Conservation (phyloP, 2,888 invertebrate genomes). For the Drosophila diplacantha region DNA sequence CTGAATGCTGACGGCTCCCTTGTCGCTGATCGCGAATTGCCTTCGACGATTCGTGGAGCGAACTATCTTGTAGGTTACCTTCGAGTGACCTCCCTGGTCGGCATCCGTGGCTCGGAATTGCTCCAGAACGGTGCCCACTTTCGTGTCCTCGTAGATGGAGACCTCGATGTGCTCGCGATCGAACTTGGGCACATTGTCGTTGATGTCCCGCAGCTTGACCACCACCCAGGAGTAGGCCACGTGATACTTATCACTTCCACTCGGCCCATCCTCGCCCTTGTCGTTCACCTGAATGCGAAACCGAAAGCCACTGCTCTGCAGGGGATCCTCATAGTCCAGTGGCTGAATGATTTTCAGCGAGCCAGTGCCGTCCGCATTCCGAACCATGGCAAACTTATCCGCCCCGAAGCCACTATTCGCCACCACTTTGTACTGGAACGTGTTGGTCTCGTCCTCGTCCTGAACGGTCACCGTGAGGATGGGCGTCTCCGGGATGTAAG, state of each 20-base stretch:
- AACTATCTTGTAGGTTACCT: constrained; percentile 92
- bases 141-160: constrained; percentile 92
- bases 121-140: constrained; percentile 92
- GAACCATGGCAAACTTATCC: constrained; percentile 96
- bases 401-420: constrained; percentile 95
- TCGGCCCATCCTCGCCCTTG: constrained; percentile 93
- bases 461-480: constrained; percentile 95
- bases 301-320: constrained; percentile 95
- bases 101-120: constrained; percentile 96
- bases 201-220: constrained; percentile 93
- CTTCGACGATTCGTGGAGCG: constrained; percentile 92
- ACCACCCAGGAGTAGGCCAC: constrained; percentile 97
- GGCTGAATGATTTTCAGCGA: constrained; percentile 96
- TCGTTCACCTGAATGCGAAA: constrained; percentile 96
- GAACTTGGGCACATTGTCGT: constrained; percentile 97
- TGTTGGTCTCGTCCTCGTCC: constrained; percentile 96
- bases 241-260: constrained; percentile 96
- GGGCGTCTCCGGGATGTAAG: constrained; percentile 92
- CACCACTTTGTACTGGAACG: constrained; percentile 95
- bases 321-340: constrained; percentile 94
- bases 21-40: constrained; percentile 95
- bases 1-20: constrained; percentile 95
- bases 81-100: constrained; percentile 94
- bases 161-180: constrained; percentile 94
- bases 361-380: constrained; percentile 95